Conservation (phyloP, 2,888 invertebrate genomes). For the Noctua pronuba region DNA sequence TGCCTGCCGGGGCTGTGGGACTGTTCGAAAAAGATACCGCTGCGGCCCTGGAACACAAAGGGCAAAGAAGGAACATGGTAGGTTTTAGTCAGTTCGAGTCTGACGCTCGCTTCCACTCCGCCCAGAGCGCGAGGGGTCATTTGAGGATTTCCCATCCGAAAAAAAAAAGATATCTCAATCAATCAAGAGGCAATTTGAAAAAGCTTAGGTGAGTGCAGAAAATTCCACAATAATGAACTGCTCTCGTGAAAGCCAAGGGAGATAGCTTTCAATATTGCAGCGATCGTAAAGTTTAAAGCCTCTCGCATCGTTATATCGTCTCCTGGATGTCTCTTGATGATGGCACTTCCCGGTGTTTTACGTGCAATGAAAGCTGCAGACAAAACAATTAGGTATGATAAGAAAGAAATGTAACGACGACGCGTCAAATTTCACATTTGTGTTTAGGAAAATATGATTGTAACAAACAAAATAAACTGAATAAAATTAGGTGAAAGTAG, state of each 20-base stretch:
- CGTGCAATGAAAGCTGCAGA: neutral
- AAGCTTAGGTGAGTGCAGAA: neutral
- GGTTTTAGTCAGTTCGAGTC: no score
- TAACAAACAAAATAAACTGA: no score
- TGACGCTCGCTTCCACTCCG: no score
- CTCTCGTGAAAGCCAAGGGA: neutral
- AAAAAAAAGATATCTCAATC: neutral
- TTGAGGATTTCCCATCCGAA: no score
- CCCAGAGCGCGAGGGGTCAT: no score
- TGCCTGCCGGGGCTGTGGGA: no score
- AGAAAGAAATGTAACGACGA: neutral
- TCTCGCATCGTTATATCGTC: neutral
- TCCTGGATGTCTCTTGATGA: neutral
- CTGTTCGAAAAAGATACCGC: no score
- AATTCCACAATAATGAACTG: neutral
- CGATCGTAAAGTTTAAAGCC: conserved; percentile 19
- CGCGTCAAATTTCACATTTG: neutral
- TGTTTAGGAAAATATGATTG: no score
- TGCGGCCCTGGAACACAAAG: no score
- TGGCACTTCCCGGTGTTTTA: neutral
- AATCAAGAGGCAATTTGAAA: neutral
- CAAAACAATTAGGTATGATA: neutral
- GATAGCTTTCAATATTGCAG: neutral
- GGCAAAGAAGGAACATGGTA: no score
- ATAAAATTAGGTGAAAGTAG: no score